Percentiles rank a stretch among this genome's conserved stretches.
These are phyloP conservation scores for Channa argus DNA, from an alignment of 2,113 vertebrate genomes.

Conservation along the genomic window DNA sequence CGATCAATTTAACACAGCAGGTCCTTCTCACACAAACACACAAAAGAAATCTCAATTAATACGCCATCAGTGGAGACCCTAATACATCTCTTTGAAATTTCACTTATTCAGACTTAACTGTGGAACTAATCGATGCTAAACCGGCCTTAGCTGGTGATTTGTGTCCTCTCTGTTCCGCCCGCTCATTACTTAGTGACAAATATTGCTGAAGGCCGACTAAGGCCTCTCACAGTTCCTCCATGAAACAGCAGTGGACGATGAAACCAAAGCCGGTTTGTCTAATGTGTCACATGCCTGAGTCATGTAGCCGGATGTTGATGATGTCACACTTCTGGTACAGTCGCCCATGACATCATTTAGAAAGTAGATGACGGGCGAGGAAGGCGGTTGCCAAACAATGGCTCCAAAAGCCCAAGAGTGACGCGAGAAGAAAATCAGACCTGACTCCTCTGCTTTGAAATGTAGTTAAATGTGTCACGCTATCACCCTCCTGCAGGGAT, in stretches of 20 bases:
- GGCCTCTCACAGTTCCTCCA: conserved; percentile 46
- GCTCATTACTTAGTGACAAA: conserved; percentile 58
- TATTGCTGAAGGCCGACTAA: conserved; percentile 51
- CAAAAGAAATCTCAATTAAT: conserved; percentile 48
- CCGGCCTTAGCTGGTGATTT: conserved; percentile 55
- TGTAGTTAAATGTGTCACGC: conserved; percentile 33
- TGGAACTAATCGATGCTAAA: conserved; percentile 67
- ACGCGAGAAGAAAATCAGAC: conserved; percentile 47
- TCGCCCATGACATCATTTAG: conserved; percentile 64
- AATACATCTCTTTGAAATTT: conserved; percentile 53
- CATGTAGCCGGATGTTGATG: conserved; percentile 57
- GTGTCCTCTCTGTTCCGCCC: conserved; percentile 48
- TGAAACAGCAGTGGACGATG: conserved; percentile 49
- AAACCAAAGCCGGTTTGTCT: conserved; percentile 38
- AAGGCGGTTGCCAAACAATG: conserved; percentile 52
- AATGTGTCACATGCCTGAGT: conserved; percentile 59
- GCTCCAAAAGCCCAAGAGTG: conserved; percentile 17
- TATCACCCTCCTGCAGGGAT: conserved; percentile 50
- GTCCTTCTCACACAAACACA: background rate
- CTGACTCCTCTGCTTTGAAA: conserved; percentile 46
- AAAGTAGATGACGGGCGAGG: conserved; percentile 47
- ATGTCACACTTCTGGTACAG: conserved; percentile 60
- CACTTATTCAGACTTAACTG: conserved; percentile 41
- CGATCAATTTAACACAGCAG: conserved; percentile 18
- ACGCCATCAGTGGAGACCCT: conserved; percentile 20